A percentile compares a stretch with the other conserved stretches of the same genome.
Evolutionary conservation across 2,113 vertebrate genomes (phyloP).

Genomic region (Chelonoidis abingdonii): DNA sequence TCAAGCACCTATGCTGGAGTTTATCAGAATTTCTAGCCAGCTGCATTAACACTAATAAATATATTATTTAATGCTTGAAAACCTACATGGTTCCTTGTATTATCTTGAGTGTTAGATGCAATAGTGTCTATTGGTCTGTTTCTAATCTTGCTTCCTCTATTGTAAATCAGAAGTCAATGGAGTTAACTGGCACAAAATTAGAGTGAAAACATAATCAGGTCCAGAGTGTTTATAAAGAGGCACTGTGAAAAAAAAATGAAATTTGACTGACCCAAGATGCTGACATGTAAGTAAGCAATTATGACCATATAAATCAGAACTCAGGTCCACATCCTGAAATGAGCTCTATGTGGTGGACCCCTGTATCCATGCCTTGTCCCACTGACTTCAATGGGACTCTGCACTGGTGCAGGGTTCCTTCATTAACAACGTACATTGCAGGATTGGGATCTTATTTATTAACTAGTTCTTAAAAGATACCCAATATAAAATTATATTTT

Average conservation of each 20-base stretch:
- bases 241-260: not conserved
- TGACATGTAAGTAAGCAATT: not conserved
- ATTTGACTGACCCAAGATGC: not conserved
- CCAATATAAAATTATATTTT: not conserved
- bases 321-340: not conserved
- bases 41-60: not conserved
- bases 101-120: not conserved
- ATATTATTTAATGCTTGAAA: not conserved
- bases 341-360: not conserved
- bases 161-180: not conserved
- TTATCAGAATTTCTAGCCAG: not conserved
- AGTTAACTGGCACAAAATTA: not conserved
- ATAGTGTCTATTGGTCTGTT: not conserved
- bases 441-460: not conserved
- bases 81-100: not conserved
- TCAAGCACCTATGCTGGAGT: not conserved
- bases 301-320: not conserved
- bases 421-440: not conserved
- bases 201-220: not conserved
- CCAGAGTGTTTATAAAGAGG: fast-evolving
- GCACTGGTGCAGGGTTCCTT: not conserved
- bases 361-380: not conserved
- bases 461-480: not conserved
- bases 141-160: not conserved
- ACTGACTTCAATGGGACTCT: not conserved